Evolutionary conservation across 1,140 invertebrate species (phyloP).

Genomic region (Antheraea pernyi): DNA sequence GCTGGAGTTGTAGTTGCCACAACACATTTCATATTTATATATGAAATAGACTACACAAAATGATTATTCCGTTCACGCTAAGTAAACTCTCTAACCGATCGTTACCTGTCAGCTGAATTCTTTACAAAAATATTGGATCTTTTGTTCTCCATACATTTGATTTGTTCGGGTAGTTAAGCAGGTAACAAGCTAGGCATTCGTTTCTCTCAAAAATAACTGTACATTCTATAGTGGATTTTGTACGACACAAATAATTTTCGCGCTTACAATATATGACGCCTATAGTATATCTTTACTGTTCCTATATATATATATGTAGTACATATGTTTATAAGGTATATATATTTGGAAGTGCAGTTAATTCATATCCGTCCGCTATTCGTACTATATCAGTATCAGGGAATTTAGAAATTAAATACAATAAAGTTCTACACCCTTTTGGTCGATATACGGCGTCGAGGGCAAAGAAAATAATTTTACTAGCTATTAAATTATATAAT

Average conservation of each 20-base stretch:
- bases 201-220: no score
- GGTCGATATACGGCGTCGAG: neutral
- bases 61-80: neutral
- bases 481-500: neutral
- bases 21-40: slow-evolving; percentile 33
- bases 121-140: neutral
- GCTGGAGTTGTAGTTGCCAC: slow-evolving; percentile 24
- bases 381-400: slow-evolving; percentile 20
- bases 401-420: slow-evolving; percentile 19
- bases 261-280: no score
- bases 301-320: neutral
- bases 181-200: no score
- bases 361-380: slow-evolving; percentile 29
- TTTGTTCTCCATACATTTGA: no score
- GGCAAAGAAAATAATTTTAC: neutral
- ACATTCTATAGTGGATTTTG: no score
- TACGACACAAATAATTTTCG: no score
- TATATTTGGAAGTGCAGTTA: slow-evolving; percentile 26
- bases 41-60: slow-evolving; percentile 14
- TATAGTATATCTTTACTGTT: neutral
- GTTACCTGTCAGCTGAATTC: no score
- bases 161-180: no score
- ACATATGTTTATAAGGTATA: neutral
- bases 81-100: neutral
- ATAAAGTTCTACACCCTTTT: neutral